A percentile compares a stretch with the other conserved stretches of the same genome.
Conservation (phyloP, 2,888 invertebrate species). For the Metopia argyrocephala region DNA sequence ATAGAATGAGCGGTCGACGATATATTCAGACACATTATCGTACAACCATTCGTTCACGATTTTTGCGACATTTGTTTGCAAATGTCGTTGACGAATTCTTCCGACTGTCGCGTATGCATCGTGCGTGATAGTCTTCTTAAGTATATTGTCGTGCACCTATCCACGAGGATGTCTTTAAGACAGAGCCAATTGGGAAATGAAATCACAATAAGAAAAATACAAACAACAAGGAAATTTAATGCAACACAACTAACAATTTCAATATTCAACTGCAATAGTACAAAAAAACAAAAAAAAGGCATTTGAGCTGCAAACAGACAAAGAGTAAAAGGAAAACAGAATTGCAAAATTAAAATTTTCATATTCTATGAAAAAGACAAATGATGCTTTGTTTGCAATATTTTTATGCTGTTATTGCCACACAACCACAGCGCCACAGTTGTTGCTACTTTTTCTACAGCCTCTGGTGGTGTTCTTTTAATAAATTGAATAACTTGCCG, state of each 20-base stretch:
- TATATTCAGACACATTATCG: too few species aligned
- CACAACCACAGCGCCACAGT: neutral
- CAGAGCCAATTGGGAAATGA: too few species aligned
- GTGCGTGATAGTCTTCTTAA: too few species aligned
- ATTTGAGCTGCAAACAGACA: neutral
- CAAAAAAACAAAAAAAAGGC: neutral
- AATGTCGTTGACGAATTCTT: too few species aligned
- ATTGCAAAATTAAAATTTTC: slow-evolving; percentile 29
- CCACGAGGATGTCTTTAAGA: too few species aligned
- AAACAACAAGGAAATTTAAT: slow-evolving; percentile 49
- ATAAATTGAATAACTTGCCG: slow-evolving; percentile 61
- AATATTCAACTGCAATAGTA: slow-evolving; percentile 31
- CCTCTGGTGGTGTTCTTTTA: slow-evolving; percentile 55
- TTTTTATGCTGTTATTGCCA: slow-evolving; percentile 31
- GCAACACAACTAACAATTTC: slow-evolving; percentile 40
- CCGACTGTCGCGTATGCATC: too few species aligned
- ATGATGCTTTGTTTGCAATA: slow-evolving; percentile 59
- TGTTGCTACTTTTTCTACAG: slow-evolving; percentile 25
- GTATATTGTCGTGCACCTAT: too few species aligned
- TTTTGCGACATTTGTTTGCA: too few species aligned
- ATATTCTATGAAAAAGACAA: slow-evolving; percentile 51
- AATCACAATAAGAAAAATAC: slow-evolving; percentile 7
- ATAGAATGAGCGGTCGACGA: too few species aligned
- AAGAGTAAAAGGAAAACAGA: neutral
- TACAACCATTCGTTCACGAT: too few species aligned